Evolutionary conservation across 2,113 vertebrate genomes (phyloP).

Genomic region (Coracopsis vasa): DNA sequence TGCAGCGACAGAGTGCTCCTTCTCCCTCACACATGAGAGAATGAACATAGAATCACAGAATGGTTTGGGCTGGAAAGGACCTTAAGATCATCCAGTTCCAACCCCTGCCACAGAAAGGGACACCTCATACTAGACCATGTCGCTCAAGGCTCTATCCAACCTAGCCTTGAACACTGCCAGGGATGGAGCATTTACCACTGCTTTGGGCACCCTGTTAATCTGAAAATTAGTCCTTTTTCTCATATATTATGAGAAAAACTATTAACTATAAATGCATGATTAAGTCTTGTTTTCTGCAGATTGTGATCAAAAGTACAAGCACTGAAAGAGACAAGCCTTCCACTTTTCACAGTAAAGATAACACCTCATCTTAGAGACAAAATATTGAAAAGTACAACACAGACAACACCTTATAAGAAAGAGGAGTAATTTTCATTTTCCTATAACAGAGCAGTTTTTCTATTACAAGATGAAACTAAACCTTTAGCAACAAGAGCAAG

Average conservation of each 20-base stretch:
- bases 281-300: not conserved
- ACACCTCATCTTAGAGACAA: not conserved
- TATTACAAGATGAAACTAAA: not conserved
- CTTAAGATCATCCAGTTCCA: not conserved
- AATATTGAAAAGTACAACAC: not conserved
- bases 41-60: not conserved
- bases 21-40: rapidly evolving
- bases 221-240: not conserved
- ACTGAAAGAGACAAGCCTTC: not conserved
- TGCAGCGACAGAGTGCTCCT: not conserved
- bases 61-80: not conserved
- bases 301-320: not conserved
- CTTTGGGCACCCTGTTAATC: not conserved
- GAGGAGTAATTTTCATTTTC: not conserved
- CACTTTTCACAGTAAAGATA: not conserved
- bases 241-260: not conserved
- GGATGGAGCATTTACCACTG: not conserved
- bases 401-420: not conserved
- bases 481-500: not conserved
- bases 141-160: not conserved
- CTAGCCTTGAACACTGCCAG: not conserved
- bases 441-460: not conserved
- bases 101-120: not conserved
- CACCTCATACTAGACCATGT: not conserved
- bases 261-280: not conserved